Base-by-base conservation (phyloP, 1,140 invertebrate species). In the Dolichoris vasculosae region DNA sequence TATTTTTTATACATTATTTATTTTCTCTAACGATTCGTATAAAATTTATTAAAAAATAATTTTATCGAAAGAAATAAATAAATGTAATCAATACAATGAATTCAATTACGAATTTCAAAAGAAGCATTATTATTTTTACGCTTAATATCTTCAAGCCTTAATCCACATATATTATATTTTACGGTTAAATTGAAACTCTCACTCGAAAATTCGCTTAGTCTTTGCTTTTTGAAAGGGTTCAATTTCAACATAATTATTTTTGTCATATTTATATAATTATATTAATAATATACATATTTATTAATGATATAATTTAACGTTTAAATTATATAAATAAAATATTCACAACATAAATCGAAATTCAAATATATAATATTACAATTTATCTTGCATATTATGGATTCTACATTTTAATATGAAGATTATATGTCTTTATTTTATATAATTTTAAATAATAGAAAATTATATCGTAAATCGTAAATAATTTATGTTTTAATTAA, bases 101-200 rank as follows among this genome's bases (percentile, higher is more conserved):
- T 69, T 2, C 32, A 69, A 69, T 38, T 59, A 23, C n/a, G 40
- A 23, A 69, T 69, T 69, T 69, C 4, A 67, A 69, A 35, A 69
- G 17, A 20, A 23, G 67, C 4, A 38, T 67, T 67, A 38, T 67
- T 67, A 67, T 35, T 67, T 15, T 67, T 35, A 35, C 64, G 2
- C 30, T 67, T 35, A 67, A 15, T 67, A 69, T 13, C 75, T 77
- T 77, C 26, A 55, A 55, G 17, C 48, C 46, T 4, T 51, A 77
- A 77, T 77, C 75, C 75, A 48, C 17, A 69, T 38, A 69, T 69
- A 55, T 77, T 77, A 77, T 77, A 55, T 30, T 63, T 59, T 64
- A 40, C 46, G 4, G 38, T 2, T 6, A 40, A 69, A 82, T 82
- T 43, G 71, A 51, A 30, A 15, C 55, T 71, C 48, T 40, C 30